Base-by-base conservation (phyloP, 92 coral and sea anemone species). In the Virgularia gustaviana region DNA sequence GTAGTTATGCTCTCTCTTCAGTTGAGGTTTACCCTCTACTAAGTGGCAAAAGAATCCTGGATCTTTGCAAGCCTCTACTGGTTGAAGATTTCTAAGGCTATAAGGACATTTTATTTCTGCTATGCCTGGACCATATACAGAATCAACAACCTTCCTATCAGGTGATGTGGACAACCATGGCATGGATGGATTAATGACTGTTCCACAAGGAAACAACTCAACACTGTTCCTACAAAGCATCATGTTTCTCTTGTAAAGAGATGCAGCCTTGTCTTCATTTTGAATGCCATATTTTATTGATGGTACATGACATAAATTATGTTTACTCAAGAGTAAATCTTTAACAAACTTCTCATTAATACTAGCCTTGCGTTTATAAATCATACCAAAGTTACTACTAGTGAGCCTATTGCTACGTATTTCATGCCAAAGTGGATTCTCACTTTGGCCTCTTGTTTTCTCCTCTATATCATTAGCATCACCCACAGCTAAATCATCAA, bases 141-240 rank as follows among this genome's bases (percentile, higher is more conserved):
- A 79, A 59, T 87, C 88, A 76, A 79, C 73, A 16, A 78, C 90
- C 55, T 86, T 86, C 20, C 87, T 81, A 83, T 86, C 90, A 10
- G 84, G 90, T 42, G 75, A 51, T 16, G 85, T 87, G 24, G 83
- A 86, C 36, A 82, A 71, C 63, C 66, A 78, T 52, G 90, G 90
- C 16, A 36, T 65, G 63, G 78, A 41, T 27, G 85, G 91, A 27
- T 80, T 77, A 0, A 83, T 80, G 27, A 83, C 79, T 42, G 80
- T 77, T 28, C 86, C 84, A 63, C 75, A 51, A 34, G 73, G 65
- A 27, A 65, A 32, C 7, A 67, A 49, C 56, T 67, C 73, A 16
- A 79, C 73, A 43, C 61, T 59, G 34, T 78, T 49, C 20, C 78
- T 60, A 70, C 57, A 24, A 47, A 44, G 22, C 44, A 78, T 78